Base-by-base conservation (phyloP, 1,140 invertebrate species). In the Drosophila gunungcola region DNA sequence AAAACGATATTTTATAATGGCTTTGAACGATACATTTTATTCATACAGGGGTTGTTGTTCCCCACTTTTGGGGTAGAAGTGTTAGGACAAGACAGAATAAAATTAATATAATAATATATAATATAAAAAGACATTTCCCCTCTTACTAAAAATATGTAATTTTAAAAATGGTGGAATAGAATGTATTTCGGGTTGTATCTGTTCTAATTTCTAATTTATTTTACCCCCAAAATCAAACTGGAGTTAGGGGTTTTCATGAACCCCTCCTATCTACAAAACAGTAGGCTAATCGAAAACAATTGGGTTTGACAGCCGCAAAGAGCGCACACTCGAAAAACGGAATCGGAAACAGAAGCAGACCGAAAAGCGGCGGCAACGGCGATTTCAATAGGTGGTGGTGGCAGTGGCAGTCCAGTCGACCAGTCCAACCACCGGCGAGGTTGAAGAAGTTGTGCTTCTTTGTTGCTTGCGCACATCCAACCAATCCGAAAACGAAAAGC, bases 391-490 rank as follows among this genome's bases (percentile, higher is more conserved):
- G 56, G 41, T 51, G 36, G 21, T 39, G 58, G 57, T 38, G 56
- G 41, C 41, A 29, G 21, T 39, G 58, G 57, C 54, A 42, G 54
- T 62, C 62, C 55, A 43, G 56, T 9, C 42, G 39, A 41, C 29
- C 61, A 65, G 64, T 68, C 64, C 73, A 75, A 75, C 60, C 60
- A 76, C 61, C 61, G 54, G 58, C 36, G 67, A 82, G 80, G 79
- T 86, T 86, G 80, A 83, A 88, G 86, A 83, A 88, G 84, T 90
- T 90, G 86, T 84, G 85, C 85, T 85, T 90, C 86, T 90, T 90
- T 90, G 85, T 89, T 89, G 80, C 83, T 89, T 84, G 84, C 73
- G 69, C 90, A 74, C 67, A 76, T 80, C 80, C 90, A 88, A 91
- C 85, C 90, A 91, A 91, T 91, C 90, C 82, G 90, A 78, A 73